phyloP scores from a whole-genome alignment of 2,797 vertebrate species.

The Vespertilio murinus region DNA sequence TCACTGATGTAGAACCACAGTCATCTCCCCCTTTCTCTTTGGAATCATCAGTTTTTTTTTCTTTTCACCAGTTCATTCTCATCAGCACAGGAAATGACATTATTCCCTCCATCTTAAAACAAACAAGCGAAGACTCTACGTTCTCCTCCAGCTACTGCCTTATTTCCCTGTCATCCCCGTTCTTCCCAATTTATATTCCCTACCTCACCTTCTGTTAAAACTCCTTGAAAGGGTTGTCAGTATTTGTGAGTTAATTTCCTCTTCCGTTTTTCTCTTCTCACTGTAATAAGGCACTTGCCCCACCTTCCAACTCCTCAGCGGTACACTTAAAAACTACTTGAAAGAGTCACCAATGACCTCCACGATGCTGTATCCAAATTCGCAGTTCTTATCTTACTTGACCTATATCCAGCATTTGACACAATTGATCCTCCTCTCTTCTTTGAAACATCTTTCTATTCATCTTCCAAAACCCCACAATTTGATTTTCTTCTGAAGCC shows the following conservation, averaged over 20 bases:
- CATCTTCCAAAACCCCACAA: not conserved
- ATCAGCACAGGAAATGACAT: not conserved
- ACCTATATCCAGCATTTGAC: not conserved
- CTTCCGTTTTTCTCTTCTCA: not conserved
- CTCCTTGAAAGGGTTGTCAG: not conserved
- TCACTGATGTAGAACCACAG: not conserved
- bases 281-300: not conserved
- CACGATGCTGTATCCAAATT: not conserved
- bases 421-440: not conserved
- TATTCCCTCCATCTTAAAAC: not conserved
- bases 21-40: not conserved
- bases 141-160: not conserved
- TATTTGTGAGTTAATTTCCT: not conserved
- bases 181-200: not conserved
- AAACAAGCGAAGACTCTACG: not conserved
- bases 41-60: not conserved
- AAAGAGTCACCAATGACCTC: not conserved
- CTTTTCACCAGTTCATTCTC: not conserved
- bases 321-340: not conserved
- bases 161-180: not conserved
- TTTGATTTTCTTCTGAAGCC: not conserved
- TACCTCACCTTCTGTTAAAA: not conserved
- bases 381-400: not conserved
- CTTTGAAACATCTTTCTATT: not conserved
- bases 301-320: accelerated